A percentile compares a stretch with the other conserved stretches of the same genome.
These are phyloP conservation scores for Jaculus jaculus DNA, from an alignment of 2,113 vertebrate genomes.

Conservation along the genomic window DNA sequence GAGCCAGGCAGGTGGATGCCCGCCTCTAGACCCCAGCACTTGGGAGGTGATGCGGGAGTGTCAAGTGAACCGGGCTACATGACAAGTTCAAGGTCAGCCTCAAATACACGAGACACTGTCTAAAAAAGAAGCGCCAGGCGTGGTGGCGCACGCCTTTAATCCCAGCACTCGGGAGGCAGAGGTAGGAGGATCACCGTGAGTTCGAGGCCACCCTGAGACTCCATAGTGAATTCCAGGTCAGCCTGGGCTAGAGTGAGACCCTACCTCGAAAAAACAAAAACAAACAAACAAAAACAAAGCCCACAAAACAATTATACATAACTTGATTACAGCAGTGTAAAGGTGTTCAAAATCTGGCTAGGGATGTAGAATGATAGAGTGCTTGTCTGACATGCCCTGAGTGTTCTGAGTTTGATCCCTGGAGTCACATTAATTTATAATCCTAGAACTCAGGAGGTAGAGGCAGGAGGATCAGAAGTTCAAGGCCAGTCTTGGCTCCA, in stretches of 20 bases:
- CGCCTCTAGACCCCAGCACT: too few relatives aligned
- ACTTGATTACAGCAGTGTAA: neutral
- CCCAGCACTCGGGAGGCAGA: too few relatives aligned
- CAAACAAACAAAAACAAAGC: accelerated
- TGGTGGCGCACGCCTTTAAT: too few relatives aligned
- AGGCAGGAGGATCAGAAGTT: neutral
- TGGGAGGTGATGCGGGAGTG: neutral
- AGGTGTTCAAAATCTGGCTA: too few relatives aligned
- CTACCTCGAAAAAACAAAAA: too few relatives aligned
- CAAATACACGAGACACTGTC: neutral
- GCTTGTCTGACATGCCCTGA: neutral
- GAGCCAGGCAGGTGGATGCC: too few relatives aligned
- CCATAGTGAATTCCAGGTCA: too few relatives aligned
- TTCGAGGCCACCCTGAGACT: too few relatives aligned
- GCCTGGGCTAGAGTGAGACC: too few relatives aligned
- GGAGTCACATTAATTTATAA: neutral
- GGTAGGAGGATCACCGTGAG: too few relatives aligned
- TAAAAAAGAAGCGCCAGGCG: neutral
- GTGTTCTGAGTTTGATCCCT: neutral
- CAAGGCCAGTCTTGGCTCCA: neutral
- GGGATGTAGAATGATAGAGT: too few relatives aligned
- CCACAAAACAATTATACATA: neutral
- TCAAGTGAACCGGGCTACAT: too few relatives aligned
- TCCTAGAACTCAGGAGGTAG: neutral
- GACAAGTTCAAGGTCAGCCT: neutral